These are phyloP conservation scores for Arnoldichthys spilopterus DNA, from an alignment of 2,797 vertebrate genomes.

Conservation along the genomic window DNA sequence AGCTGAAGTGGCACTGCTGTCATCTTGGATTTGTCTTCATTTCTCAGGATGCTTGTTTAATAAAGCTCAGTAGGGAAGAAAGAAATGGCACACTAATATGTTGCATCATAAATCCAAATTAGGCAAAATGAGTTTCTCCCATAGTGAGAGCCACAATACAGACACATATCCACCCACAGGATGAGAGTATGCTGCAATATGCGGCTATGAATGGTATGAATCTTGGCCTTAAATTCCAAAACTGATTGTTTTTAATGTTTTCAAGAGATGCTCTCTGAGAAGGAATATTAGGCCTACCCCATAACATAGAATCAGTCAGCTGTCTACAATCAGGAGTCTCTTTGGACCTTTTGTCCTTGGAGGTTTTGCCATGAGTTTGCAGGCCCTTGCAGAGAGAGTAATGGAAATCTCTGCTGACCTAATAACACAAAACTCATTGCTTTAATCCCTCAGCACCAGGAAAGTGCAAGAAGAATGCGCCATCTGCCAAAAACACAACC, in stretches of 20 bases:
- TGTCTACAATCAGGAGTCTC: slow-evolving; percentile 1
- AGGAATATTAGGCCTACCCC: not conserved
- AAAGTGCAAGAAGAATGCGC: slow-evolving; percentile 57
- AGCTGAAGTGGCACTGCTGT: slow-evolving; percentile 61
- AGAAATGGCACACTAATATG: slow-evolving; percentile 56
- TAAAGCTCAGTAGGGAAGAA: slow-evolving; percentile 71
- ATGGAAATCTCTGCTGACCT: slow-evolving; percentile 25
- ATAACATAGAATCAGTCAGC: not conserved
- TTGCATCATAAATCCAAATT: slow-evolving; percentile 76
- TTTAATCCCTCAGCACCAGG: slow-evolving; percentile 66
- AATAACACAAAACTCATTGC: slow-evolving; percentile 69
- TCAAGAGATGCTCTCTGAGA: not conserved
- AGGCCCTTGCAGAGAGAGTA: slow-evolving; percentile 12
- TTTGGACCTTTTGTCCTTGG: not conserved
- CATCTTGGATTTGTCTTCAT: slow-evolving; percentile 75
- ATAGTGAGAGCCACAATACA: slow-evolving; percentile 32
- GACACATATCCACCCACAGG: not conserved
- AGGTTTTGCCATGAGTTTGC: slow-evolving; percentile 29
- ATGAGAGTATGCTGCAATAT: not conserved
- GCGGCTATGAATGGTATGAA: not conserved
- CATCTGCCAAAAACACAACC: not conserved
- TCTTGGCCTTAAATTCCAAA: not conserved
- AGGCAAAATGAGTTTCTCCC: slow-evolving; percentile 60
- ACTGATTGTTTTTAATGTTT: not conserved
- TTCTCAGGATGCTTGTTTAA: slow-evolving; percentile 68